These are phyloP conservation scores for Cercopithecus mitis DNA, from an alignment of 2,797 vertebrate genomes.

Conservation along the genomic window DNA sequence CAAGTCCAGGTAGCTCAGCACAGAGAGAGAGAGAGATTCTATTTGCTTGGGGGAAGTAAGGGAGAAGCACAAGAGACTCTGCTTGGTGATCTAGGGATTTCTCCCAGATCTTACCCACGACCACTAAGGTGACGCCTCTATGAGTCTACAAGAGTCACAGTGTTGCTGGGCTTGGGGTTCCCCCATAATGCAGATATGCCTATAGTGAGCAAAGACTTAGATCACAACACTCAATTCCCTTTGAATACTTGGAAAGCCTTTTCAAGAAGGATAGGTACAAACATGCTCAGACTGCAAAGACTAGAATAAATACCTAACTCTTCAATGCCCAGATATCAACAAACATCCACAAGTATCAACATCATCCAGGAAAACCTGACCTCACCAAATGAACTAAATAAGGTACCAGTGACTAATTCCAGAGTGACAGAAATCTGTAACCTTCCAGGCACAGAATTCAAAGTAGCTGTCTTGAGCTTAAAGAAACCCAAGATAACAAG, in stretches of 20 bases:
- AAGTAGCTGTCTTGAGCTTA: background rate
- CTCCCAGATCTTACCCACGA: background rate
- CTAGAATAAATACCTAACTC: too few relatives aligned
- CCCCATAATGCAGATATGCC: background rate
- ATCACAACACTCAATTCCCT: background rate
- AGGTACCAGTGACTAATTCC: too few relatives aligned
- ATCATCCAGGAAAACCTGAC: too few relatives aligned
- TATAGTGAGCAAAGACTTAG: background rate
- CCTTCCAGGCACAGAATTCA: background rate
- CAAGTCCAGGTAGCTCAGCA: background rate
- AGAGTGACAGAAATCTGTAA: too few relatives aligned
- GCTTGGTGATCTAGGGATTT: background rate
- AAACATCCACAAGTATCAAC: too few relatives aligned
- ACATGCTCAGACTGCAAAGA: too few relatives aligned
- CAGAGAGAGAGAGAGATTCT: background rate
- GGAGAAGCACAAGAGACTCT: background rate
- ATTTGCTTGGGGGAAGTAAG: background rate
- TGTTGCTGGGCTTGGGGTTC: background rate
- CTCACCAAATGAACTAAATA: too few relatives aligned
- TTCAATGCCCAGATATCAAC: too few relatives aligned
- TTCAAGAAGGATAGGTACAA: too few relatives aligned
- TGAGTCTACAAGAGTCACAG: background rate
- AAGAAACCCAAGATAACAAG: background rate
- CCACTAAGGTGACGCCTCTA: background rate
- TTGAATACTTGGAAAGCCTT: background rate